A percentile compares a stretch with the other conserved stretches of the same genome.
Evolutionary conservation across 2,888 invertebrate genomes (phyloP).

Genomic region (Pristionchus japonicus): DNA sequence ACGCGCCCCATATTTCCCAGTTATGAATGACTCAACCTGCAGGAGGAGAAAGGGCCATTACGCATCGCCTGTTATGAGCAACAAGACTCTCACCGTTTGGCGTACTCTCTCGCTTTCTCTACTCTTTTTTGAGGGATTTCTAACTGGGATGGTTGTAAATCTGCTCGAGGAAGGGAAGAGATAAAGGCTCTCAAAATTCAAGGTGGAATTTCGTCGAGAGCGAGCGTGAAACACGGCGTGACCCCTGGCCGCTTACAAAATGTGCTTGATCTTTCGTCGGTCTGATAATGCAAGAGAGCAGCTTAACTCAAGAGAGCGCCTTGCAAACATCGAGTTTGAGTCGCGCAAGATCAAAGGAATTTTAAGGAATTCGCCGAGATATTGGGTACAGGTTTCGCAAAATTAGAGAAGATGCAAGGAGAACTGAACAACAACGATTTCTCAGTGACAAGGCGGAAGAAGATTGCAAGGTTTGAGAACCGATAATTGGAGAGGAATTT

Average conservation of each 20-base stretch:
- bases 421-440: no score
- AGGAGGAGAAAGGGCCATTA: not conserved
- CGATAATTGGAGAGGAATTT: not conserved
- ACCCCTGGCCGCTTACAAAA: no score
- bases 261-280: no score
- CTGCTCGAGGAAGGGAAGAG: not conserved
- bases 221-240: not conserved
- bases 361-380: not conserved
- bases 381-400: no score
- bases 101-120: not conserved
- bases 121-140: not conserved
- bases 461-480: not conserved
- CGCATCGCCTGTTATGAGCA: not conserved
- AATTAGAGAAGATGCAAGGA: no score
- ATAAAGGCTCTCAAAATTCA: slow-evolving; percentile 5
- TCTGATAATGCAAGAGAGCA: no score
- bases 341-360: not conserved
- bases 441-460: no score
- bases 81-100: not conserved
- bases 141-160: not conserved
- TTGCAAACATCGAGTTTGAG: slow-evolving; percentile 1
- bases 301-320: no score
- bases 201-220: not conserved
- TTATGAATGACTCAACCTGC: not conserved
- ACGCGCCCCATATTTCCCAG: not conserved